These are phyloP conservation scores for Portevinia maculata DNA, from an alignment of 2,888 invertebrate genomes.

Conservation along the genomic window DNA sequence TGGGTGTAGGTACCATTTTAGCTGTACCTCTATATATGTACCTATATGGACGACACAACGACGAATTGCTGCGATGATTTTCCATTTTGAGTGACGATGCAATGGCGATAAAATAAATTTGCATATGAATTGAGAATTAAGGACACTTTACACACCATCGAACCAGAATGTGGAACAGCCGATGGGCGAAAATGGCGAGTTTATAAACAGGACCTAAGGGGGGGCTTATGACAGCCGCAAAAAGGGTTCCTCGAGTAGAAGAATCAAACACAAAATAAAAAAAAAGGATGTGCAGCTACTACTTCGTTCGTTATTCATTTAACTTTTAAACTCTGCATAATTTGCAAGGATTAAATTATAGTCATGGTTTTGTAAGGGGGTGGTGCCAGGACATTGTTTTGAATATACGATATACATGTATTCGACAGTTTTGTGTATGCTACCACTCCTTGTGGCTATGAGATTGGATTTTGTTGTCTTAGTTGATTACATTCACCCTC, in stretches of 20 bases:
- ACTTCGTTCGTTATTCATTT: conserved; percentile 73
- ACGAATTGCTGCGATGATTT: conserved; percentile 75
- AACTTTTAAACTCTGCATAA: conserved; percentile 75
- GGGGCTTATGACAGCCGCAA: conserved; percentile 17
- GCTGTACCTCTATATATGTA: background rate
- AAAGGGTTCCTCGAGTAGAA: conserved; percentile 31
- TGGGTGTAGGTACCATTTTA: conserved; percentile 42
- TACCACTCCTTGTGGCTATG: conserved; percentile 60
- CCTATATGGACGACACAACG: conserved; percentile 57
- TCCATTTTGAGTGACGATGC: conserved; percentile 76
- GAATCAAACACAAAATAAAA: conserved; percentile 11
- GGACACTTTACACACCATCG: conserved; percentile 81
- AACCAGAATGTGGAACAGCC: conserved; percentile 60
- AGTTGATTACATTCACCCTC: conserved; percentile 67
- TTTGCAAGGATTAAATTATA: conserved; percentile 74
- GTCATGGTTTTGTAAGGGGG: conserved; percentile 67
- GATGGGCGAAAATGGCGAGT: conserved; percentile 68
- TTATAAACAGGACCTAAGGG: conserved; percentile 57
- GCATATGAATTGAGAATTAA: conserved; percentile 83
- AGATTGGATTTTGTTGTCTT: conserved; percentile 73
- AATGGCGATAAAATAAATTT: conserved; percentile 83
- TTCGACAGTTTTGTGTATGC: background rate
- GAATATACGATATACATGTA: conserved; percentile 42
- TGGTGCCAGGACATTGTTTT: conserved; percentile 68
- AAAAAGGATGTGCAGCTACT: conserved; percentile 61